Evolutionary conservation across 1,140 invertebrate species (phyloP).

Genomic region (Drosophila parvula): DNA sequence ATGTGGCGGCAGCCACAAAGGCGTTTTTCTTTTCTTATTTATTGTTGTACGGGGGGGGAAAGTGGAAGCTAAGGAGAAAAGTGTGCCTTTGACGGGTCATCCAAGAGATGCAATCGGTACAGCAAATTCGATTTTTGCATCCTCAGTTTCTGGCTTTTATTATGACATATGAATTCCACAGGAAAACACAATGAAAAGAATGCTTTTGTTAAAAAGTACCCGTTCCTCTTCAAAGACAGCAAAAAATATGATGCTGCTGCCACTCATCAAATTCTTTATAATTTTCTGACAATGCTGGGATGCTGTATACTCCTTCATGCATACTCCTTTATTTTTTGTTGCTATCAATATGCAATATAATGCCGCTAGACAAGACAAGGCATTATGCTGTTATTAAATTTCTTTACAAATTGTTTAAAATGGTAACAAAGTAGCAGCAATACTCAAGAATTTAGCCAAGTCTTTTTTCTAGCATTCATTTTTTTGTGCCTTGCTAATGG

Average conservation of each 20-base stretch:
- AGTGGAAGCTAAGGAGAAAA: background rate
- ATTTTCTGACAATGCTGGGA: constrained; percentile 15
- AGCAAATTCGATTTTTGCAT: constrained; percentile 29
- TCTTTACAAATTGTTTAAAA: background rate
- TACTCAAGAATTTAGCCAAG: background rate
- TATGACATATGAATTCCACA: constrained; percentile 10
- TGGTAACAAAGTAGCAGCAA: background rate
- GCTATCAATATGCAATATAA: background rate
- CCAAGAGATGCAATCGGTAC: constrained; percentile 19
- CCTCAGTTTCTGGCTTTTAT: constrained; percentile 19
- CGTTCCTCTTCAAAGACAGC: background rate
- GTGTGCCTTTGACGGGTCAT: constrained; percentile 21
- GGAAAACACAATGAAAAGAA: constrained; percentile 24
- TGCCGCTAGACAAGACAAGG: too few relatives aligned
- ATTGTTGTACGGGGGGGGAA: background rate
- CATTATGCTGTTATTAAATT: constrained; percentile 1
- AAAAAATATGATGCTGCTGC: background rate
- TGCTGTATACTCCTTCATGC: background rate
- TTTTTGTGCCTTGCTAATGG: too few relatives aligned
- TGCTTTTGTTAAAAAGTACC: constrained; percentile 7
- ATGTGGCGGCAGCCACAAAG: background rate
- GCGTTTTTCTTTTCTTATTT: constrained; percentile 10
- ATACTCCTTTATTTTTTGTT: background rate
- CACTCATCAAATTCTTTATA: constrained; percentile 11
- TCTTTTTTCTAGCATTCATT: background rate